These are phyloP conservation scores for Corvus moneduloides DNA, from an alignment of 2,113 vertebrate genomes.

Conservation along the genomic window DNA sequence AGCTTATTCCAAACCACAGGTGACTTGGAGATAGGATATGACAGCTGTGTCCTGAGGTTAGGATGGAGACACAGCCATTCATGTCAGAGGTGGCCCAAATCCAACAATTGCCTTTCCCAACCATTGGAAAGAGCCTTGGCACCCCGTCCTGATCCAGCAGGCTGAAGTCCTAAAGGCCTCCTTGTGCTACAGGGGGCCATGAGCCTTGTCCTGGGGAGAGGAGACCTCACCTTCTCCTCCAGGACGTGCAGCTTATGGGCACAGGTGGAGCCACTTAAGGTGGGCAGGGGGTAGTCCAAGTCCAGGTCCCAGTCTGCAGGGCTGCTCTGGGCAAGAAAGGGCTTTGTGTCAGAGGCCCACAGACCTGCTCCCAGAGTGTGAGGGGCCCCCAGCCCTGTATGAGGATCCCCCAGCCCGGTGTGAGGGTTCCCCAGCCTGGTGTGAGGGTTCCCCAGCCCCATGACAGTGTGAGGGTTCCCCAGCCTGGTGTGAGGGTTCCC, in stretches of 20 bases:
- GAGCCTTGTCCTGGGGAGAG: background rate
- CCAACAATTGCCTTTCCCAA: accelerated
- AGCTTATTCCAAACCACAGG: background rate
- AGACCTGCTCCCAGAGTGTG: background rate
- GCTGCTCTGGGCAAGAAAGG: background rate
- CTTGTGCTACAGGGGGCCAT: accelerated
- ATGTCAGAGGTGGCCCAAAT: background rate
- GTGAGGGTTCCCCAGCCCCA: background rate
- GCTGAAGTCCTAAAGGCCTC: background rate
- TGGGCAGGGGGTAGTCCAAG: background rate
- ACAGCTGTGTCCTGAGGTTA: background rate
- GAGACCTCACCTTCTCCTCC: slow-evolving; percentile 60
- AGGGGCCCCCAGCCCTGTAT: background rate
- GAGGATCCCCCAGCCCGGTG: background rate
- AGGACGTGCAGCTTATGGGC: background rate
- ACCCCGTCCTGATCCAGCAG: background rate
- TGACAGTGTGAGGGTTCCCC: background rate
- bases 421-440: background rate
- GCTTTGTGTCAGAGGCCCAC: background rate
- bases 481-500: background rate
- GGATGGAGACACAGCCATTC: background rate
- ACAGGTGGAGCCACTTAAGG: background rate
- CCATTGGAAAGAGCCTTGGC: background rate
- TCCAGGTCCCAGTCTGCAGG: background rate
- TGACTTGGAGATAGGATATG: background rate